These are phyloP conservation scores for Vollenhovia emeryi DNA, from an alignment of 1,140 invertebrate genomes.

Conservation along the genomic window DNA sequence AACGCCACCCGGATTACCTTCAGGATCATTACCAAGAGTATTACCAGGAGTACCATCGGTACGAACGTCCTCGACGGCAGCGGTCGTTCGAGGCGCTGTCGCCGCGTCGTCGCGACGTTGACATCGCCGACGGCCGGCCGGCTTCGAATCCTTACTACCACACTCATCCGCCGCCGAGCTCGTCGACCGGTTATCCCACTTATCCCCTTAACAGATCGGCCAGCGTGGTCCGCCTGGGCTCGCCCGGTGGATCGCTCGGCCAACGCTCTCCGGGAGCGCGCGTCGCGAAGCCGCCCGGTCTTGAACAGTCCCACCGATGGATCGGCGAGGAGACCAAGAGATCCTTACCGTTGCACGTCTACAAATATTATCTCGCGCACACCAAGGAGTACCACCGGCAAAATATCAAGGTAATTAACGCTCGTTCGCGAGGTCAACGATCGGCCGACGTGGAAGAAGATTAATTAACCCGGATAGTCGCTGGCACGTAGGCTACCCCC, in stretches of 20 bases:
- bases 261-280: conserved; percentile 76
- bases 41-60: conserved; percentile 2
- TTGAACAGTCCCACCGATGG: conserved; percentile 85
- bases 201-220: conserved; percentile 75
- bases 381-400: conserved; percentile 86
- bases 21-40: conserved; percentile 10
- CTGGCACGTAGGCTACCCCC: background rate
- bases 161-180: conserved; percentile 77
- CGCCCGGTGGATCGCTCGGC: conserved; percentile 78
- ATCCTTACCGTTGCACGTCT: conserved; percentile 88
- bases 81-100: conserved; percentile 68
- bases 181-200: conserved; percentile 60
- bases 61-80: conserved; percentile 55
- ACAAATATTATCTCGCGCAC: conserved; percentile 89
- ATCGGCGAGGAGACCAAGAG: conserved; percentile 89
- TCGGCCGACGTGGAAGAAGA: background rate
- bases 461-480: conserved; percentile 42
- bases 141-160: conserved; percentile 78
- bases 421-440: conserved; percentile 3
- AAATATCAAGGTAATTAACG: conserved; percentile 86
- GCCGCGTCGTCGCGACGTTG: conserved; percentile 63
- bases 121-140: conserved; percentile 68
- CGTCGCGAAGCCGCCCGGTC: conserved; percentile 72
- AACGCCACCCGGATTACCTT: conserved; percentile 14
- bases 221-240: conserved; percentile 77